phyloP scores from a whole-genome alignment of 1,140 invertebrate genomes.

The Zelostemma sp. region DNA sequence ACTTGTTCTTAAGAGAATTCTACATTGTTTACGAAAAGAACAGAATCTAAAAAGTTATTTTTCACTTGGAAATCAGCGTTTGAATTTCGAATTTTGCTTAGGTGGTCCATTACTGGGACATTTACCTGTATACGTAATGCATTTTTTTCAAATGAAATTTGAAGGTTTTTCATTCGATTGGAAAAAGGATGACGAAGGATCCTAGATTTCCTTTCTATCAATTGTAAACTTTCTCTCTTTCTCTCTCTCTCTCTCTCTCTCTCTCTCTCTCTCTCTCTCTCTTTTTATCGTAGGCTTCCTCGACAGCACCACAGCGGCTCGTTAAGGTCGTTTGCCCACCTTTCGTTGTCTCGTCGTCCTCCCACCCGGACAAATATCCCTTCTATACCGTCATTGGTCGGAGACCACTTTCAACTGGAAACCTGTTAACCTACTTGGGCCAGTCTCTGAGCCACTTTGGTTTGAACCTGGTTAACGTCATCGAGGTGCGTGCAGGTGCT shows the following conservation, averaged over 20 bases:
- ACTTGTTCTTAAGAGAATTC: no score
- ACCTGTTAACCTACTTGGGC: conserved; percentile 68
- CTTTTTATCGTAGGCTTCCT: no score
- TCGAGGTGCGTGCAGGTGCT: conserved; percentile 46
- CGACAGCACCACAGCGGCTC: conserved; percentile 18
- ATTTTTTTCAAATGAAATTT: no score
- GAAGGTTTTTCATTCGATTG: no score
- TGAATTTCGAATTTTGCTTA: no score
- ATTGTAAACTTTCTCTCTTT: background rate
- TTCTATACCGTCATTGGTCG: conserved; percentile 34
- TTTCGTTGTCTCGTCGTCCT: conserved; percentile 41
- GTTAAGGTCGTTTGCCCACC: conserved; percentile 51
- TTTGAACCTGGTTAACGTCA: conserved; percentile 26
- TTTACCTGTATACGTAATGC: no score
- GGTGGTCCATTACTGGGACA: no score
- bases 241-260: background rate
- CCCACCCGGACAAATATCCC: conserved; percentile 43
- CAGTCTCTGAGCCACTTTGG: conserved; percentile 63
- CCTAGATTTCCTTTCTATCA: background rate
- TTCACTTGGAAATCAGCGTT: no score
- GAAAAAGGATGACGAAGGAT: no score
- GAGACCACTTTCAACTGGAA: conserved; percentile 64
- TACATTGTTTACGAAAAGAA: no score
- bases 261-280: conserved; percentile 2
- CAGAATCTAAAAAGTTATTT: no score